phyloP scores from a whole-genome alignment of 2,888 invertebrate species.

The Euplagia quadripunctaria region DNA sequence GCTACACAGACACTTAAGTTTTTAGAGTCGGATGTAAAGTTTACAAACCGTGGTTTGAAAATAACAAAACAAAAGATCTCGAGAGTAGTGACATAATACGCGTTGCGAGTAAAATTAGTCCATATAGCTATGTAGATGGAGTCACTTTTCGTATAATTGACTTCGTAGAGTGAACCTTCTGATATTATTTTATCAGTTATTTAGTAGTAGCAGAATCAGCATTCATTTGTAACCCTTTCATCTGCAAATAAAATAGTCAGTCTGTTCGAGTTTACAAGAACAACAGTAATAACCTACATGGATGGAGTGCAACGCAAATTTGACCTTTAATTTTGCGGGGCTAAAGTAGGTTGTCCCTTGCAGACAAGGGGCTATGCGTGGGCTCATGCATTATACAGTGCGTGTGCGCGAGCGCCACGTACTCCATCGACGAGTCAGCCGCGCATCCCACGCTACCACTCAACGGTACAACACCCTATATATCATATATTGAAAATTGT shows the following conservation, averaged over 20 bases:
- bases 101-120: neutral
- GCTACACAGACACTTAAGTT: neutral
- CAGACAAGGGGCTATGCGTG: slow-evolving; percentile 83
- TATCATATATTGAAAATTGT: slow-evolving; percentile 15
- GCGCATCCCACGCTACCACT: slow-evolving; percentile 66
- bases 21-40: neutral
- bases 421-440: slow-evolving; percentile 76
- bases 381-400: slow-evolving; percentile 85
- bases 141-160: neutral
- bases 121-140: neutral
- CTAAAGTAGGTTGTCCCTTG: slow-evolving; percentile 68
- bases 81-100: neutral
- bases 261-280: neutral
- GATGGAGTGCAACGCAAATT: slow-evolving; percentile 7
- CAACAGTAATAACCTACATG: neutral
- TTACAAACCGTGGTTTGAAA: neutral
- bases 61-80: neutral
- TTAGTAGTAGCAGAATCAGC: neutral
- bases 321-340: slow-evolving; percentile 32
- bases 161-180: too few species aligned
- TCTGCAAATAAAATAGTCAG: slow-evolving; percentile 1
- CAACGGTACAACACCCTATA: slow-evolving; percentile 66
- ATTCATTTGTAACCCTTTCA: neutral
- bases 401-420: slow-evolving; percentile 78
- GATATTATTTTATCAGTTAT: too few species aligned